Base-by-base conservation (phyloP, 2,888 invertebrate species). In the Lycaena phlaeas region DNA sequence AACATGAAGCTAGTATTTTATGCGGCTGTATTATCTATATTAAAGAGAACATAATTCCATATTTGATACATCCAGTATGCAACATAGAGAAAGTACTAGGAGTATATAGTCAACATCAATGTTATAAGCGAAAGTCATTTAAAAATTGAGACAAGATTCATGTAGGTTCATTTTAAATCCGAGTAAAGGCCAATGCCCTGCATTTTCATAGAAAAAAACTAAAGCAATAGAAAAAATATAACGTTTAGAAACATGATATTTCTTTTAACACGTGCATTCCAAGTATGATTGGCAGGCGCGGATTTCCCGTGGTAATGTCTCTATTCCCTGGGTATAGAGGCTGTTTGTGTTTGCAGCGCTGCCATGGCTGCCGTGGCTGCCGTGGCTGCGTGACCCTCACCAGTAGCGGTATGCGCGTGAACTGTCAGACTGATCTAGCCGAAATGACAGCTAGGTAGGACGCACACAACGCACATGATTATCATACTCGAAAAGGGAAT, bases 351-450 rank as follows among this genome's bases (percentile, higher is more conserved):
- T 31, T 7, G 10, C 18, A 17, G 11, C 11, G 18, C 22, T 37
- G 14, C 5, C 7, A 7, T 11, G 22, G 17, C 36, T 25, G n/a
- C n/a, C n/a, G n/a, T n/a, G n/a, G n/a, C n/a, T n/a, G 14, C 5
- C 7, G 11, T 11, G 22, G 17, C 36, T 25, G n/a, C n/a, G n/a
- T n/a, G 22, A 22, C 25, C 36, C 26, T 31, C 30, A 25, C 59
- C 69, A 56, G 75, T 75, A 74, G 76, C 74, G 51, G 52, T 51
- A 57, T 58, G 68, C 70, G 74, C 72, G 73, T 67, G 68, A 71
- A 71, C 69, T 73, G 77, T 76, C 77, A 66, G 76, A 73, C 68
- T 68, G 42, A 31, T 31, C 34, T 43, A 47, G 45, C 41, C 43
- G 40, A 47, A 46, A 50, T 48, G 47, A 49, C 41, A 46, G 40